phyloP scores from a whole-genome alignment of 2,888 invertebrate genomes.

The Imbricaverruca yamaguchii region DNA sequence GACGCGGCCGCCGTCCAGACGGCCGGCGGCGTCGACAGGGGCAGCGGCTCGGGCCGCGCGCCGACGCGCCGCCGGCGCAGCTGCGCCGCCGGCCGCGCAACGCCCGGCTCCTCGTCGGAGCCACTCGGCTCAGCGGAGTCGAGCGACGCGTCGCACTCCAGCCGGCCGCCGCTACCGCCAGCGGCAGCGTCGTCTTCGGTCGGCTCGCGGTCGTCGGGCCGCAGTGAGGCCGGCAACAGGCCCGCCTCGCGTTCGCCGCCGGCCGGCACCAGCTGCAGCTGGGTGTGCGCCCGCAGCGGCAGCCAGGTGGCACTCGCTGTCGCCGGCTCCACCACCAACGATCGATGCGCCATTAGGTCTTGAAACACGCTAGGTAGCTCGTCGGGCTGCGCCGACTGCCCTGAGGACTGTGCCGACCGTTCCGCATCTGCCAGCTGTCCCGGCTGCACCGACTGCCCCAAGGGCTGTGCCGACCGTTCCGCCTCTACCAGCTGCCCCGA shows the following conservation, averaged over 20 bases:
- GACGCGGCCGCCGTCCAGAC: slow-evolving; percentile 32
- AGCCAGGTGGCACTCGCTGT: slow-evolving; percentile 7
- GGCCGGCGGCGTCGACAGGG: slow-evolving; percentile 51
- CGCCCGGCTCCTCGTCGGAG: slow-evolving; percentile 4
- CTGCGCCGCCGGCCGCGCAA: neutral
- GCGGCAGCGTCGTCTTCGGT: neutral
- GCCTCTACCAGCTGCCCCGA: no score
- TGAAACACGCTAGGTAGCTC: neutral
- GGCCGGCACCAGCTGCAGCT: slow-evolving; percentile 24
- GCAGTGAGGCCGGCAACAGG: slow-evolving; percentile 26
- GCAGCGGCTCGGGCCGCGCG: slow-evolving; percentile 71
- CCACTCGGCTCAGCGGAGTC: neutral
- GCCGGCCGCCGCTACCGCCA: neutral
- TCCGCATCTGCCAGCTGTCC: no score
- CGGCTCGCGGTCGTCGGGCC: neutral
- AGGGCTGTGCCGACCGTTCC: no score
- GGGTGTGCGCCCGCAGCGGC: slow-evolving; percentile 23
- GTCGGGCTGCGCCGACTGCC: no score
- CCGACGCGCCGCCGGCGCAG: slow-evolving; percentile 37
- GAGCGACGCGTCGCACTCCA: neutral
- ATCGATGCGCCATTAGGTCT: neutral
- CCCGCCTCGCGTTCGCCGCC: slow-evolving; percentile 22
- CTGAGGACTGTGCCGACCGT: no score
- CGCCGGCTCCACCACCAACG: slow-evolving; percentile 1
- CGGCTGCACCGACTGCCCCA: no score